Evolutionary conservation across 1,140 invertebrate genomes (phyloP), one percentile per base, ranked within the genome.

Genomic region (Sitobion miscanthi): DNA sequence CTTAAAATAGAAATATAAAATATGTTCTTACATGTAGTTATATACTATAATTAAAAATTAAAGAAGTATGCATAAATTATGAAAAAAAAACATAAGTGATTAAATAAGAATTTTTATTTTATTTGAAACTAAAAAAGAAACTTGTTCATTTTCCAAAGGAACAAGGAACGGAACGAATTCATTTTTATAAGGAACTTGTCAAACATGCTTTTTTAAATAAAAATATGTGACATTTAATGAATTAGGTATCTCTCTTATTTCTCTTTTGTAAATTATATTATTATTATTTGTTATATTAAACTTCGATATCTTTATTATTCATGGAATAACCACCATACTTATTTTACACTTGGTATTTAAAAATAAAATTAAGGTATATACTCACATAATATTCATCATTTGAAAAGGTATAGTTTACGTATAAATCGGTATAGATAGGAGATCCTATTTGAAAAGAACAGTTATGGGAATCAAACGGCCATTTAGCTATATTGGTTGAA

Each of bases 381-480:
- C 90, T 91, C 21, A 91, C 90, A 52, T 25, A 85, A 77, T 38
- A 82, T 82, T 69, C 90, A 9, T 23, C 0, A 42, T 42, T 42
- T 30, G 77, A 6, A 93, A 93, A 54, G 2, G 91, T 14, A 45
- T 38, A 93, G 52, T 93, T 85, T 9, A 93, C 47, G 4, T 54
- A 45, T 14, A 0, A 2, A 30, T 85, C 45, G 0, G n/a, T 93
- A 85, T 93, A 93, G 17, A 93, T 1, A 20, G 49, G 35, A 42
- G 91, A 93, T 52, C 91, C 91, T 52, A 93, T 42, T 7, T 25
- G 4, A 25, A 93, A 49, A 85, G 82, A 57, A 35, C 91, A 93
- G 6, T 93, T 93, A 30, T 93, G 91, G 14, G 69, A 54, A 93
- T 93, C 91, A 57, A 93, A 93, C 38, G 91, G 91, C 91, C 91